phyloP scores from a whole-genome alignment of 2,797 vertebrate genomes.

The Phalanger gymnotis region DNA sequence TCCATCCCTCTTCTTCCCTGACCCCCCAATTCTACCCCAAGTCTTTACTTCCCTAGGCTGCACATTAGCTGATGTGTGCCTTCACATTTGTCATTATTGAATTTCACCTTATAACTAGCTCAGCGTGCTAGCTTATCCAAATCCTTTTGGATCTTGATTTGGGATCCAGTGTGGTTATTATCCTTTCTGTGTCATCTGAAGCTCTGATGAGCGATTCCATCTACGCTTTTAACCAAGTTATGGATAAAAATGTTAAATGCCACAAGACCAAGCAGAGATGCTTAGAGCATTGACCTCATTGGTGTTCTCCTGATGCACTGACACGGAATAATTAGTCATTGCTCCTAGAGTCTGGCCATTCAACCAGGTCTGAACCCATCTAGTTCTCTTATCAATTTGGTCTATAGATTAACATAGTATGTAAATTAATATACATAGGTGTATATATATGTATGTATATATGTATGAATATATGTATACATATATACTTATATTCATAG shows the following conservation, averaged over 20 bases:
- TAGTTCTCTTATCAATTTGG: not conserved
- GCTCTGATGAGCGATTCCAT: not conserved
- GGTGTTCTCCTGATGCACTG: not conserved
- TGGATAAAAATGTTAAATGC: not conserved
- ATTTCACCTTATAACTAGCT: not conserved
- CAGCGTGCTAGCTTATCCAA: not conserved
- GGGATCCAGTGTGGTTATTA: not conserved
- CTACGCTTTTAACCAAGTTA: not conserved
- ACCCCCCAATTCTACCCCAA: not conserved
- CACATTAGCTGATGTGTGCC: not conserved
- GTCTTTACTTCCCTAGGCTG: not conserved
- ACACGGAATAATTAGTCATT: not conserved
- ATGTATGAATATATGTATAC: not conserved
- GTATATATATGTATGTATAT: not conserved
- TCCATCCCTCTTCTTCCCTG: not conserved
- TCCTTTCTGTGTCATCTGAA: not conserved
- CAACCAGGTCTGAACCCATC: not conserved
- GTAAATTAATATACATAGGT: not conserved
- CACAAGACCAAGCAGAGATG: not conserved
- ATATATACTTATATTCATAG: not conserved
- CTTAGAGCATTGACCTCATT: not conserved
- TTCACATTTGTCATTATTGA: not conserved
- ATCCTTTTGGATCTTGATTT: not conserved
- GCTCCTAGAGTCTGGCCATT: not conserved
- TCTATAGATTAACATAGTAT: not conserved